Evolutionary conservation across 2,797 vertebrate species (phyloP).

Genomic region (Hippocampus kuda): DNA sequence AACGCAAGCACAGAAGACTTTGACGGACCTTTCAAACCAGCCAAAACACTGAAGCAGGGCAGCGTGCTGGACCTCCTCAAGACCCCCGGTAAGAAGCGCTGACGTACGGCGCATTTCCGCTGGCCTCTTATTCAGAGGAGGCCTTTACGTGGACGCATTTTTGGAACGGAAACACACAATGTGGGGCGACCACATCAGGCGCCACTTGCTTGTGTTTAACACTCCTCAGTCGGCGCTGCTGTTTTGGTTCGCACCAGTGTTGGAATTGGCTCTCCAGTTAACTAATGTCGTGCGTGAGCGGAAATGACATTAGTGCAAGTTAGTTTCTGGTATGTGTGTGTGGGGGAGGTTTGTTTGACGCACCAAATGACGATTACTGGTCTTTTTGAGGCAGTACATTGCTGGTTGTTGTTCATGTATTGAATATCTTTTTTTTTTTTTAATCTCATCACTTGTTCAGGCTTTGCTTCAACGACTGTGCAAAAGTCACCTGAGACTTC

Average conservation of each 20-base stretch:
- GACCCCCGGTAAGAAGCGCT: constrained; percentile 73
- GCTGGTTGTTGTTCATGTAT: neutral
- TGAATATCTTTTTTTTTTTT: neutral
- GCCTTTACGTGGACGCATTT: neutral
- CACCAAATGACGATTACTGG: no score
- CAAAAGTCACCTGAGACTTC: constrained; percentile 40
- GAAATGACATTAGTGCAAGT: no score
- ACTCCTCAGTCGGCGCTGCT: no score
- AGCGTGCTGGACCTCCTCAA: constrained; percentile 92
- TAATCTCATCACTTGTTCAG: constrained; percentile 23
- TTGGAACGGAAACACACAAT: neutral
- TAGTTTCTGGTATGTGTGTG: no score
- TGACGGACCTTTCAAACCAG: constrained; percentile 78
- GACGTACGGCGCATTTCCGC: no score
- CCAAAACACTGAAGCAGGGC: constrained; percentile 82
- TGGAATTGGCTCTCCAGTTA: no score
- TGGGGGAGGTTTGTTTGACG: no score
- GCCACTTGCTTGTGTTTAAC: no score
- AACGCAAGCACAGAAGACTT: constrained; percentile 72
- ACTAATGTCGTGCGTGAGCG: no score
- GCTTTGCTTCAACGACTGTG: constrained; percentile 54
- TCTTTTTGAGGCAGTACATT: no score
- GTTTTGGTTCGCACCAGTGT: no score
- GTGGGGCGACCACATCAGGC: no score
- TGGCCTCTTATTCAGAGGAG: neutral